phyloP scores from a whole-genome alignment of 1,140 invertebrate species.

The Ceratosolen fusciceps region DNA sequence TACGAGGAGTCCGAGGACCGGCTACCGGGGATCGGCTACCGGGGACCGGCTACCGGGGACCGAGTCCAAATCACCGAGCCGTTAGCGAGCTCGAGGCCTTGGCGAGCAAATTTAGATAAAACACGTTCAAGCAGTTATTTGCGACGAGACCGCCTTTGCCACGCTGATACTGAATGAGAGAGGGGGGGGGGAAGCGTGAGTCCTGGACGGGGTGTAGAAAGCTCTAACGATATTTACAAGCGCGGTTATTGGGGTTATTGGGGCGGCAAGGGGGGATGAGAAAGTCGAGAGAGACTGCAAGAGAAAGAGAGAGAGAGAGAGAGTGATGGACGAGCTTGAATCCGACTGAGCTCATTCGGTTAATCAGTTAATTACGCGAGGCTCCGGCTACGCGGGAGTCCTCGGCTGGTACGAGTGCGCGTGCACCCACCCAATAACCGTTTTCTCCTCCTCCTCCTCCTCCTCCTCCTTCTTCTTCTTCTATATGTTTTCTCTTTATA shows the following conservation, averaged over 20 bases:
- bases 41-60: not conserved
- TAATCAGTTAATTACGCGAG: conserved; percentile 53
- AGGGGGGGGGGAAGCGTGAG: no score
- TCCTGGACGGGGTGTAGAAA: not conserved
- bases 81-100: not conserved
- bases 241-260: not conserved
- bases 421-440: conserved; percentile 29
- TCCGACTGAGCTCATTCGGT: no score
- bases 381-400: conserved; percentile 10
- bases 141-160: not conserved
- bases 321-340: no score
- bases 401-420: conserved; percentile 21
- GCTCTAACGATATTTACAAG: conserved; percentile 18
- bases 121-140: not conserved
- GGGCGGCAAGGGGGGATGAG: no score
- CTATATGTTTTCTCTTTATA: not conserved
- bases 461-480: not conserved
- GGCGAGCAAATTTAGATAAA: not conserved
- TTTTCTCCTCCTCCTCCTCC: not conserved
- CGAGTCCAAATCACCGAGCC: not conserved
- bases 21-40: no score
- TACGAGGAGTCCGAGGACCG: not conserved
- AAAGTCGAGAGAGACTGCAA: no score
- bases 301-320: no score
- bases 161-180: no score